Percentiles rank a stretch among this genome's conserved stretches.
Conservation (phyloP, 2,888 invertebrate species). For the Hirtodrosophila confusa region DNA sequence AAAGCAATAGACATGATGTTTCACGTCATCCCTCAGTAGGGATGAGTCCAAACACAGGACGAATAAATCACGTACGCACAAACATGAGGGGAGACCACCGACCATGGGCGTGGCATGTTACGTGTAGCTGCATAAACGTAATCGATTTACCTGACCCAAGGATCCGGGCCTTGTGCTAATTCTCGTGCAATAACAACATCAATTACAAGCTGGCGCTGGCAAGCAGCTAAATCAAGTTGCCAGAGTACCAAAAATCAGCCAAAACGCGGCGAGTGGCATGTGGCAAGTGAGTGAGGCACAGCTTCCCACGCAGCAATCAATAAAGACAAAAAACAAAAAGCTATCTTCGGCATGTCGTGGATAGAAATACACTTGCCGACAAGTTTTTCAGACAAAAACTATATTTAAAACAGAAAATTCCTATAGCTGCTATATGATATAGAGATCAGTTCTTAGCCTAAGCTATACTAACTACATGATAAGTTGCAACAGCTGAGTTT, state of each 20-base stretch:
- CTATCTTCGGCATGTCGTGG: too few relatives aligned
- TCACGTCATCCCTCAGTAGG: neutral
- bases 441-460: too few relatives aligned
- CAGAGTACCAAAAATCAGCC: too few relatives aligned
- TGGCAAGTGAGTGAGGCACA: neutral
- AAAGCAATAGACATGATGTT: constrained; percentile 45
- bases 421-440: too few relatives aligned
- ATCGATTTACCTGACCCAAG: constrained; percentile 53
- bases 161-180: constrained; percentile 16
- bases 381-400: too few relatives aligned
- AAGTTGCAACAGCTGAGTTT: too few relatives aligned
- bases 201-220: constrained; percentile 38
- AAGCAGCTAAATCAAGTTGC: constrained; percentile 21
- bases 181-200: constrained; percentile 48
- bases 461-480: too few relatives aligned
- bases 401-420: too few relatives aligned
- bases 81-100: neutral
- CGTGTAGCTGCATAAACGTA: constrained; percentile 63
- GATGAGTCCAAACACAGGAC: neutral
- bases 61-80: constrained; percentile 56
- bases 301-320: constrained; percentile 1
- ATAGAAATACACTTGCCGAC: too few relatives aligned
- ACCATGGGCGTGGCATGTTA: constrained; percentile 30
- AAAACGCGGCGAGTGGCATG: too few relatives aligned
- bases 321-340: constrained; percentile 4